Conservation (phyloP, 2,113 vertebrate genomes). For the Aplodontia rufa region DNA sequence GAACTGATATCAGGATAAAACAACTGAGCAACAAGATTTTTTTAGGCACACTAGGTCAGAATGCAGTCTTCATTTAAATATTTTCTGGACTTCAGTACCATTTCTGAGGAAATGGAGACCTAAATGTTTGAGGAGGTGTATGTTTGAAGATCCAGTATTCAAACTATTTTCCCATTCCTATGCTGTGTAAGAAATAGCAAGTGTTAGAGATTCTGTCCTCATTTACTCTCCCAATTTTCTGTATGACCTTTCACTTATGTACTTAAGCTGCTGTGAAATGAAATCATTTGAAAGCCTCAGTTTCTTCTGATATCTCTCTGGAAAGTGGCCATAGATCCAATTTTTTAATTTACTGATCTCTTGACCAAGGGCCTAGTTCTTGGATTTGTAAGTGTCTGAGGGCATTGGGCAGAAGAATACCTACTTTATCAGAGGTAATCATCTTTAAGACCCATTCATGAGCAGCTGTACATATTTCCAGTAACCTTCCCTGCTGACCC, state of each 20-base stretch:
- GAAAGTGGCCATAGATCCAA: not conserved
- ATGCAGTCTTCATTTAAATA: not conserved
- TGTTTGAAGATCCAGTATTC: not conserved
- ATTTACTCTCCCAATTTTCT: not conserved
- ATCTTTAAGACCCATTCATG: not conserved
- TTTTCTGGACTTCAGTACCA: not conserved
- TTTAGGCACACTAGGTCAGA: not conserved
- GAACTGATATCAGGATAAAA: conserved; percentile 3
- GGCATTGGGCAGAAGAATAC: not conserved
- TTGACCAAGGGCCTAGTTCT: not conserved
- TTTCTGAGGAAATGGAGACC: not conserved
- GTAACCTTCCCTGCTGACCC: not conserved
- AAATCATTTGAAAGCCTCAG: not conserved
- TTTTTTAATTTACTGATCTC: not conserved
- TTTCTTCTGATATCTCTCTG: not conserved
- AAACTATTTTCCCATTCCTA: not conserved
- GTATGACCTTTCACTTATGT: too few species aligned
- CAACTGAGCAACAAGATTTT: not conserved
- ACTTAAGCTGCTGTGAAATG: not conserved
- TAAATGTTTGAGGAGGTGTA: not conserved
- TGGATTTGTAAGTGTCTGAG: conserved; percentile 10
- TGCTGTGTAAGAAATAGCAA: not conserved
- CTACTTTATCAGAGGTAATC: not conserved
- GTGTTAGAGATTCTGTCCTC: not conserved
- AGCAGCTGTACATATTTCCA: not conserved